A percentile compares a stretch with the other conserved stretches of the same genome.
These are phyloP conservation scores for Drosophila tristis DNA, from an alignment of 1,140 invertebrate genomes.

Conservation along the genomic window DNA sequence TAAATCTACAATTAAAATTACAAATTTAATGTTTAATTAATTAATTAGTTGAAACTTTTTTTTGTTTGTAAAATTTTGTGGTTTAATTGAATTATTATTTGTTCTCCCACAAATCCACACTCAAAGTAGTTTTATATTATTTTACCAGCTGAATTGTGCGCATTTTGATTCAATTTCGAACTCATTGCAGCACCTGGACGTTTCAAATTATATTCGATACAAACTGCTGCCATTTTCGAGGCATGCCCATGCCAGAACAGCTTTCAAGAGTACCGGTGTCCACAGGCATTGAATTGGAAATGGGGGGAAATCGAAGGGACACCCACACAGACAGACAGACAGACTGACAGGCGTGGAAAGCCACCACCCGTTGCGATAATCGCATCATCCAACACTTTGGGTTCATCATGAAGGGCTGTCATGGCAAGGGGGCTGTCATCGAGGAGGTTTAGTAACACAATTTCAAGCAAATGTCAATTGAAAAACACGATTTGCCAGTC, in stretches of 20 bases:
- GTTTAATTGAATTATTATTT: too few relatives aligned
- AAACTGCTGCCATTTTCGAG: neutral
- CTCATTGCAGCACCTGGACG: too few relatives aligned
- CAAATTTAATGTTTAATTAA: too few relatives aligned
- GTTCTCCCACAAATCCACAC: too few relatives aligned
- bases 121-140: too few relatives aligned
- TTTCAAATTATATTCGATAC: too few relatives aligned
- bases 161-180: too few relatives aligned
- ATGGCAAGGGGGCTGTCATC: neutral
- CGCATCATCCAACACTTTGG: constrained; percentile 58
- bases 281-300: too few relatives aligned
- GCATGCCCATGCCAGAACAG: neutral
- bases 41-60: too few relatives aligned
- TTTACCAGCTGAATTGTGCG: too few relatives aligned
- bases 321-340: neutral
- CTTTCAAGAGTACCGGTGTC: constrained; percentile 9
- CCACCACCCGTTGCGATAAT: constrained; percentile 42
- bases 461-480: constrained; percentile 78
- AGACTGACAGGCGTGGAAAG: neutral
- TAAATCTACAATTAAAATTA: too few relatives aligned
- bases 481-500: constrained; percentile 72
- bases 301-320: neutral
- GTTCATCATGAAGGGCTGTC: constrained; percentile 5
- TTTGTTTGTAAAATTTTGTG: too few relatives aligned
- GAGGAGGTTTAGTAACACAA: constrained; percentile 56